phyloP scores from a whole-genome alignment of 2,888 invertebrate genomes.

The Ctena decussata region DNA sequence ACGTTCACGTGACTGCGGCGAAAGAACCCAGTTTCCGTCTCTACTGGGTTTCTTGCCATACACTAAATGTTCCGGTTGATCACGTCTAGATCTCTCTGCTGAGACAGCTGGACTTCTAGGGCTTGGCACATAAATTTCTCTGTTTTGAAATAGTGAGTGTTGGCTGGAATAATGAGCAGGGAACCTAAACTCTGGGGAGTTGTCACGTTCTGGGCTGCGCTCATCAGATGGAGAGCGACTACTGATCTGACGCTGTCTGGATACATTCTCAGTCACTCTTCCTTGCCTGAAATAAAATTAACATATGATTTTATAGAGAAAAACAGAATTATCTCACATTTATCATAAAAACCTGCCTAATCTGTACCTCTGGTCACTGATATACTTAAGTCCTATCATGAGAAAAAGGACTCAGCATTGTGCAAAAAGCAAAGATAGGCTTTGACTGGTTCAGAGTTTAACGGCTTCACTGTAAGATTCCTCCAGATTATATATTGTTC shows the following conservation, averaged over 20 bases:
- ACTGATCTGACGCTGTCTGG: conserved; percentile 33
- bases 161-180: conserved; percentile 19
- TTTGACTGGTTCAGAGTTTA: too few relatives aligned
- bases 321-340: too few relatives aligned
- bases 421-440: too few relatives aligned
- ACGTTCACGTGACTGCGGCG: conserved; percentile 52
- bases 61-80: conserved; percentile 53
- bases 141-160: not conserved
- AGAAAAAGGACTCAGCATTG: too few relatives aligned
- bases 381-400: too few relatives aligned
- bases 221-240: conserved; percentile 13
- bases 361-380: too few relatives aligned
- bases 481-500: too few relatives aligned
- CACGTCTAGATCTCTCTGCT: not conserved
- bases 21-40: conserved; percentile 59
- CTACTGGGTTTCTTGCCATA: conserved; percentile 33
- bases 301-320: too few relatives aligned
- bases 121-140: conserved; percentile 7
- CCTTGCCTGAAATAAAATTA: not conserved
- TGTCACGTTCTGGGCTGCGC: conserved; percentile 22
- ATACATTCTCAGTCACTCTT: not conserved
- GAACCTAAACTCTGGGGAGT: conserved; percentile 5
- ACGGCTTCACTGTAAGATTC: too few relatives aligned
- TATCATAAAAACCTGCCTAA: too few relatives aligned
- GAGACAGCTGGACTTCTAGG: not conserved